phyloP scores from a whole-genome alignment of 64 coral and sea anemone genomes.

The Pocillopora verrucosa region DNA sequence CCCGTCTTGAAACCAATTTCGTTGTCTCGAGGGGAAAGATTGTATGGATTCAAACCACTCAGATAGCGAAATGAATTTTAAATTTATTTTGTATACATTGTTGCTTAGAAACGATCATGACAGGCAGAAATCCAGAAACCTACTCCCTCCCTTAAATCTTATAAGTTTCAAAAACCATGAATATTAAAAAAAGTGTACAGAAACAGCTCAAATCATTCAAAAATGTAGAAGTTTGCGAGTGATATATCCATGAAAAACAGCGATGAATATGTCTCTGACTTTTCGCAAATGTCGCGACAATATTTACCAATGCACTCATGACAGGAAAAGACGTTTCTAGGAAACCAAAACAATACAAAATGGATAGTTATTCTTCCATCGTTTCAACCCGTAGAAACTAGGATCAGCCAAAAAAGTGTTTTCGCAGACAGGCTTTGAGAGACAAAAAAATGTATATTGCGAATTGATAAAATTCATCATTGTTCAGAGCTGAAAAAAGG shows the following conservation, averaged over 20 bases:
- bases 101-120: slow-evolving; percentile 10
- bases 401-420: no score
- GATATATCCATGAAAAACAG: no score
- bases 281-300: background rate
- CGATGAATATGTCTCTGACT: no score
- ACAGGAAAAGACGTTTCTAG: background rate
- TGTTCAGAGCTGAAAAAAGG: no score
- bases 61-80: background rate
- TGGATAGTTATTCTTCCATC: background rate
- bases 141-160: background rate
- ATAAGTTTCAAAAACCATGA: background rate
- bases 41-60: slow-evolving; percentile 10
- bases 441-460: no score
- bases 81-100: background rate
- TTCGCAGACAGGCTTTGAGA: no score
- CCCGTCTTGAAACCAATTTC: background rate
- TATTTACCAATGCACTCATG: background rate
- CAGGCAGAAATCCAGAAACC: background rate
- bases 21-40: background rate
- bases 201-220: no score
- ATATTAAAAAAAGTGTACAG: background rate
- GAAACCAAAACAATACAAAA: slow-evolving; percentile 1
- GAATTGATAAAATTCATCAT: no score
- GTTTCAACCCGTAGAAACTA: no score
- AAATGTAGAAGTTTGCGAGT: no score